These are phyloP conservation scores for Sinocyclocheilus anshuiensis DNA, from an alignment of 2,113 vertebrate genomes.

Conservation along the genomic window DNA sequence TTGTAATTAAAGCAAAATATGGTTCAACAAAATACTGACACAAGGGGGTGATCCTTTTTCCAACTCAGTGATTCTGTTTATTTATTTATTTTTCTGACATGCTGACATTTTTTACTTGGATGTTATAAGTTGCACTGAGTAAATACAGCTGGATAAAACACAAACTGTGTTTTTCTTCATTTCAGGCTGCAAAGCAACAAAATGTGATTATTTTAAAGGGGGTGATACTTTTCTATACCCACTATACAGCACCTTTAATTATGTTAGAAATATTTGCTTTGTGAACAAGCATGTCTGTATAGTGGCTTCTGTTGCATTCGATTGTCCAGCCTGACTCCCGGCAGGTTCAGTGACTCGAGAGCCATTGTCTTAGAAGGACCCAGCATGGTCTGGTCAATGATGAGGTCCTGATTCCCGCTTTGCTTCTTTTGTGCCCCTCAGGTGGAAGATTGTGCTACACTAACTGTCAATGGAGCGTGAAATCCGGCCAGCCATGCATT, in stretches of 20 bases:
- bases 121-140: no score
- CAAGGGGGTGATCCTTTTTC: no score
- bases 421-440: conserved; percentile 39
- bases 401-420: conserved; percentile 34
- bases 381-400: conserved; percentile 20
- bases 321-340: neutral
- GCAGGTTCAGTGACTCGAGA: neutral
- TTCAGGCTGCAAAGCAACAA: no score
- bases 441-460: conserved; percentile 49
- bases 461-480: conserved; percentile 41
- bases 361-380: conserved; percentile 12
- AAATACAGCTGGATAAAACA: no score
- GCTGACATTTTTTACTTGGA: no score
- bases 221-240: no score
- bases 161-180: no score
- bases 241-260: neutral
- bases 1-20: no score
- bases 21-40: no score
- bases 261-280: neutral
- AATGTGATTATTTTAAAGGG: no score
- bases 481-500: conserved; percentile 39
- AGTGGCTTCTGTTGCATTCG: neutral
- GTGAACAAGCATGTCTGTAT: neutral
- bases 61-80: no score
- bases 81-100: no score